These are phyloP conservation scores for Eristalinus sepulchralis DNA, from an alignment of 2,888 invertebrate genomes.

Conservation along the genomic window DNA sequence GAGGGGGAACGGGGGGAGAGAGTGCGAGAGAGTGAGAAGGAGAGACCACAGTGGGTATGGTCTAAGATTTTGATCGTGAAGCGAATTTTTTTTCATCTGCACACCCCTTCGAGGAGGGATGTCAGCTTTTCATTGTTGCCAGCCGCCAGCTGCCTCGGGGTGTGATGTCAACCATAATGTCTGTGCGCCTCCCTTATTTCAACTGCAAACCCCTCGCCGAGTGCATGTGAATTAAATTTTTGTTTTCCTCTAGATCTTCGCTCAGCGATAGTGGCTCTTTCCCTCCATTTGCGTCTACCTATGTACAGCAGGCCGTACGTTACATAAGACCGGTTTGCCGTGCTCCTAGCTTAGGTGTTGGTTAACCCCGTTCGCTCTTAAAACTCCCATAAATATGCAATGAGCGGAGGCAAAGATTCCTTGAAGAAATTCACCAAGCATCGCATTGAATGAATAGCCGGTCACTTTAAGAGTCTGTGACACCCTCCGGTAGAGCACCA, in stretches of 20 bases:
- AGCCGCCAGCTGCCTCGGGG: constrained; percentile 46
- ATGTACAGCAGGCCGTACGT: neutral
- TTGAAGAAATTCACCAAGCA: constrained; percentile 34
- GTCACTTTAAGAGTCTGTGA: constrained; percentile 21
- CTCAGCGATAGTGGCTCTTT: constrained; percentile 34
- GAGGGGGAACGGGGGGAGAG: neutral
- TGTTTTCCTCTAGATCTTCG: constrained; percentile 21
- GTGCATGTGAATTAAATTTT: neutral
- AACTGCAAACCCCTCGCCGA: constrained; percentile 17
- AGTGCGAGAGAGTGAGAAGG: neutral
- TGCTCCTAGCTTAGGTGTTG: constrained; percentile 28
- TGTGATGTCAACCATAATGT: constrained; percentile 48
- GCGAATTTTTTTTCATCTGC: constrained; percentile 3
- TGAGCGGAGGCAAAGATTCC: constrained; percentile 40
- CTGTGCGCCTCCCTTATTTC: constrained; percentile 31
- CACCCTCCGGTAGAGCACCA: neutral
- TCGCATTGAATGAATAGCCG: too few relatives aligned
- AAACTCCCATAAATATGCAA: constrained; percentile 62
- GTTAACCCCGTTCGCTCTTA: constrained; percentile 44
- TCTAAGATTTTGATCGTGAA: constrained; percentile 20
- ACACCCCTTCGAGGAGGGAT: constrained; percentile 21
- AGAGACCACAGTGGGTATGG: neutral
- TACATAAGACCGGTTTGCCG: neutral
- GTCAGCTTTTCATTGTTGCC: constrained; percentile 31
- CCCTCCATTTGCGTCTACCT: constrained; percentile 46